Evolutionary conservation across 2,113 vertebrate species (phyloP).

Genomic region (Clarias batrachus): DNA sequence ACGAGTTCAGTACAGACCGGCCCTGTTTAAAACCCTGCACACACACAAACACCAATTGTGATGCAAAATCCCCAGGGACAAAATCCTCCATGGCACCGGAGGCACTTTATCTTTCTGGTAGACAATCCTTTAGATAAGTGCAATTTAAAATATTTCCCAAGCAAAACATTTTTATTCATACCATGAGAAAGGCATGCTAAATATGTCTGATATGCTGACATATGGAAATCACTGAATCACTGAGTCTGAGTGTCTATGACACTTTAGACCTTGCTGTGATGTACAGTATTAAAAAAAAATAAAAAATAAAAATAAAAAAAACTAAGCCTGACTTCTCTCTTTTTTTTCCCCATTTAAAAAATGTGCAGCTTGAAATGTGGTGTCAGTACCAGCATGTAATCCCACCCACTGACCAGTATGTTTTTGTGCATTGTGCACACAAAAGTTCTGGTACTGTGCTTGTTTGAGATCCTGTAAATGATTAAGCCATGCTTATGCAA

Average conservation of each 20-base stretch:
- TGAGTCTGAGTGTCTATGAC: not conserved
- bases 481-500: constrained; percentile 52
- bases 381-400: not conserved
- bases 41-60: constrained; percentile 29
- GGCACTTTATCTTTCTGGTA: not conserved
- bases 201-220: not conserved
- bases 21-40: constrained; percentile 75
- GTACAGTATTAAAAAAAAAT: no score
- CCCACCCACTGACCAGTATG: not conserved
- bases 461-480: constrained; percentile 48
- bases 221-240: no score
- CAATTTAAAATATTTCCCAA: not conserved
- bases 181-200: not conserved
- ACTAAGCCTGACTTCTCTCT: no score
- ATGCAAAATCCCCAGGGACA: not conserved
- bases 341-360: not conserved
- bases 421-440: not conserved
- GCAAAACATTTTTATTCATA: not conserved
- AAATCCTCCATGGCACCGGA: constrained; percentile 4
- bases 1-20: constrained; percentile 80
- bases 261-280: not conserved
- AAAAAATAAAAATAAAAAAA: no score
- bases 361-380: not conserved
- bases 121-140: not conserved
- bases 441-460: not conserved